A percentile compares a stretch with the other conserved stretches of the same genome.
Conservation (phyloP, 2,113 vertebrate genomes). For the Triplophysa tibetana region DNA sequence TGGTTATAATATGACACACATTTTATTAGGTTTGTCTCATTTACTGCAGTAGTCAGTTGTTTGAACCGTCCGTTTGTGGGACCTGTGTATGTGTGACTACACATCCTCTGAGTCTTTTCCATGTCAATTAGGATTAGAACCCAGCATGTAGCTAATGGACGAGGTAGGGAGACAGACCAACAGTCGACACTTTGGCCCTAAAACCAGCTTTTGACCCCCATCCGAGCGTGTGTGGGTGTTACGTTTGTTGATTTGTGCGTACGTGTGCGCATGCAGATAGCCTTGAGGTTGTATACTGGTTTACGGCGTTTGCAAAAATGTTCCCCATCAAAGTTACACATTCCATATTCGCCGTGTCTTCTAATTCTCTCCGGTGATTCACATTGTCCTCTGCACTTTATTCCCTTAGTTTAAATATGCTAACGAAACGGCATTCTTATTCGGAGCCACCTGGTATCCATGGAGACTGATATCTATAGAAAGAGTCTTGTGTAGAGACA, state of each 20-base stretch:
- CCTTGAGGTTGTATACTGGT: conserved; percentile 65
- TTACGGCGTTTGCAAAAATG: conserved; percentile 74
- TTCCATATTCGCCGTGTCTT: conserved; percentile 56
- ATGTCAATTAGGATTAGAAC: conserved; percentile 82
- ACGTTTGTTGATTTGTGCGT: conserved; percentile 8
- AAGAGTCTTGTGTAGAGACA: conserved; percentile 16
- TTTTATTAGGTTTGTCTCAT: conserved; percentile 9
- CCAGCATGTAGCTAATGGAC: conserved; percentile 79
- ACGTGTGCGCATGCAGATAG: conserved; percentile 25
- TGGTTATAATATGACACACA: not conserved
- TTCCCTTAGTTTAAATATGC: conserved; percentile 71
- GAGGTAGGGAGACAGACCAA: conserved; percentile 51
- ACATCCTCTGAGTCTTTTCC: conserved; percentile 59
- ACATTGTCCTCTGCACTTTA: conserved; percentile 58
- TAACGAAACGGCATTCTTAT: conserved; percentile 71
- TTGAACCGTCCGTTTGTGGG: conserved; percentile 27
- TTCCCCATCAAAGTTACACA: conserved; percentile 47
- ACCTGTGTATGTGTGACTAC: conserved; percentile 31
- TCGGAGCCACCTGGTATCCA: conserved; percentile 69
- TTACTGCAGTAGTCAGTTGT: conserved; percentile 2
- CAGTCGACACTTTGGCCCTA: conserved; percentile 42
- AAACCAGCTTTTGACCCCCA: conserved; percentile 46
- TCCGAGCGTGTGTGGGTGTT: not conserved
- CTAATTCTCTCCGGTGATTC: conserved; percentile 23
- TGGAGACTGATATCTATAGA: conserved; percentile 38